phyloP scores from a whole-genome alignment of 2,113 vertebrate species.

The Natator depressus region DNA sequence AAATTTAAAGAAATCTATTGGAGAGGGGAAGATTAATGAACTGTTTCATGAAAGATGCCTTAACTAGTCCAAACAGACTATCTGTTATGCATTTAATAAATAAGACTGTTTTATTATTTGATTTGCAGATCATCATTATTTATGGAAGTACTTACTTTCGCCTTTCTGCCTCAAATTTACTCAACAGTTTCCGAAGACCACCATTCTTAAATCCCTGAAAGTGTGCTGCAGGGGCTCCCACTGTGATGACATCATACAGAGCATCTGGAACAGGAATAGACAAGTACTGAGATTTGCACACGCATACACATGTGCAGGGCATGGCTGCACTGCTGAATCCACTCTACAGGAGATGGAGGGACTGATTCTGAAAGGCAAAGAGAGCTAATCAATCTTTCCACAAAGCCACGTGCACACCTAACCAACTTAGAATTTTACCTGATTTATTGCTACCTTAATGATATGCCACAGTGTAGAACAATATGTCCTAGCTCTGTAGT shows the following conservation, averaged over 20 bases:
- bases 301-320: background rate
- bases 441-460: constrained; percentile 76
- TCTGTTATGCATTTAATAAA: background rate
- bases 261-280: constrained; percentile 83
- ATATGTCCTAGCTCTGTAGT: constrained; percentile 60
- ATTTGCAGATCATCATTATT: background rate
- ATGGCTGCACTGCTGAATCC: background rate
- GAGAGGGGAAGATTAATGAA: background rate
- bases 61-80: background rate
- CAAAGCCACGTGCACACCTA: constrained; percentile 64
- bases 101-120: background rate
- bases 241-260: constrained; percentile 93
- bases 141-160: constrained; percentile 86
- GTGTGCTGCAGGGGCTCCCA: constrained; percentile 95
- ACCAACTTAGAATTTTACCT: constrained; percentile 56
- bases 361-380: constrained; percentile 12
- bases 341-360: background rate
- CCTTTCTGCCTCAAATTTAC: constrained; percentile 93
- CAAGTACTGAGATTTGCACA: constrained; percentile 18
- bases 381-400: constrained; percentile 61
- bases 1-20: background rate
- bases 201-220: constrained; percentile 97
- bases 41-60: background rate
- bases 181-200: constrained; percentile 92
- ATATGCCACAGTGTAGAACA: constrained; percentile 52